phyloP scores from a whole-genome alignment of 2,797 vertebrate species.

The Pristis pectinata region DNA sequence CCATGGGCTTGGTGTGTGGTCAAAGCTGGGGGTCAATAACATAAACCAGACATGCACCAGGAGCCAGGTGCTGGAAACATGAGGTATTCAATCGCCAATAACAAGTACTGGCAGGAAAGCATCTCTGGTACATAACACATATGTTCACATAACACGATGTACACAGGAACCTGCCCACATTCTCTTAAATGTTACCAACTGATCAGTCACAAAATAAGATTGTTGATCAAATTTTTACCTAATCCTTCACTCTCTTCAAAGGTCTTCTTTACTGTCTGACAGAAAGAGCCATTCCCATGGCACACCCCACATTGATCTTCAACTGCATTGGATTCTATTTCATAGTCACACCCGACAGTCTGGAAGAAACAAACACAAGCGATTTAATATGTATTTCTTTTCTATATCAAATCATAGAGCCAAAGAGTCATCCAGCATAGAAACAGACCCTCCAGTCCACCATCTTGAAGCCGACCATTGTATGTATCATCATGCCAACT shows the following conservation, averaged over 20 bases:
- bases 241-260: slow-evolving; percentile 80
- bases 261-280: slow-evolving; percentile 71
- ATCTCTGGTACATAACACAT: background rate
- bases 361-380: slow-evolving; percentile 47
- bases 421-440: too few species aligned
- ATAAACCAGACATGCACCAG: too few species aligned
- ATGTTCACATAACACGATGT: background rate
- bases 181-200: background rate
- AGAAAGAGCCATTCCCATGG: slow-evolving; percentile 80
- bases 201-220: background rate
- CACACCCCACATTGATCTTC: slow-evolving; percentile 93
- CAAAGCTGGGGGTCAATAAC: too few species aligned
- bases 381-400: background rate
- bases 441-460: too few species aligned
- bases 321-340: slow-evolving; percentile 86
- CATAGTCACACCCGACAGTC: slow-evolving; percentile 88
- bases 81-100: background rate
- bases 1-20: too few species aligned
- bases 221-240: slow-evolving; percentile 57
- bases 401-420: background rate
- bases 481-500: background rate
- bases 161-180: background rate
- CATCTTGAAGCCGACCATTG: too few species aligned
- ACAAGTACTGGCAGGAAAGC: background rate
- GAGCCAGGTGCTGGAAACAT: too few species aligned